Evolutionary conservation across 2,113 vertebrate species (phyloP).

Genomic region (Mugil cephalus): DNA sequence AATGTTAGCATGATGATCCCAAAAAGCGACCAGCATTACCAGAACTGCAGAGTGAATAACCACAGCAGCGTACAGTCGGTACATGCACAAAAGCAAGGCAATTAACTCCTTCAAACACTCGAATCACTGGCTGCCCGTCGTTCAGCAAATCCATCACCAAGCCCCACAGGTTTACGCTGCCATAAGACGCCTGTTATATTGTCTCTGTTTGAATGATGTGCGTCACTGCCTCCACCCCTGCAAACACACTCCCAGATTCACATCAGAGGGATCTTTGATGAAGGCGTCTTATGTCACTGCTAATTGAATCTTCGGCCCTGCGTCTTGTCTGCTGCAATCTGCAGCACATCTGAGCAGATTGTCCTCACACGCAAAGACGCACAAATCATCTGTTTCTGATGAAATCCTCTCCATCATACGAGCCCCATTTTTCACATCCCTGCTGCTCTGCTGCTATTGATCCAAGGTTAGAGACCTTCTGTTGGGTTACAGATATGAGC

Average conservation of each 20-base stretch:
- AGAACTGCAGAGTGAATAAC: constrained; percentile 9
- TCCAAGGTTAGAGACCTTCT: not conserved
- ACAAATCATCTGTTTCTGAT: constrained; percentile 44
- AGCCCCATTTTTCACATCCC: not conserved
- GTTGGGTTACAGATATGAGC: not conserved
- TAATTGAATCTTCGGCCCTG: constrained; percentile 64
- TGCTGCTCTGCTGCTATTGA: constrained; percentile 30
- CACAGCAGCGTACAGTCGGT: not conserved
- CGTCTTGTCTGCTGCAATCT: constrained; percentile 35
- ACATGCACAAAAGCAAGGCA: constrained; percentile 14
- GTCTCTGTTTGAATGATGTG: constrained; percentile 49
- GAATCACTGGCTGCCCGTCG: constrained; percentile 20
- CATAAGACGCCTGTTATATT: constrained; percentile 29
- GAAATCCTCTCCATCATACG: not conserved
- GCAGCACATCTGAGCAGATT: constrained; percentile 34
- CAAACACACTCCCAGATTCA: constrained; percentile 1
- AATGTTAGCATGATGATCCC: constrained; percentile 1
- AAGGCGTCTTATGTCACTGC: constrained; percentile 30
- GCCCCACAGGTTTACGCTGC: constrained; percentile 8
- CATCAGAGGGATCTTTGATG: constrained; percentile 51
- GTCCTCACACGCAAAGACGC: constrained; percentile 4
- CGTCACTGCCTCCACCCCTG: constrained; percentile 42
- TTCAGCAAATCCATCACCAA: constrained; percentile 31
- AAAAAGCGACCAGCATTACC: not conserved
- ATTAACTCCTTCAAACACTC: constrained; percentile 33